phyloP scores from a whole-genome alignment of 2,113 vertebrate species.

The Pavo muticus region DNA sequence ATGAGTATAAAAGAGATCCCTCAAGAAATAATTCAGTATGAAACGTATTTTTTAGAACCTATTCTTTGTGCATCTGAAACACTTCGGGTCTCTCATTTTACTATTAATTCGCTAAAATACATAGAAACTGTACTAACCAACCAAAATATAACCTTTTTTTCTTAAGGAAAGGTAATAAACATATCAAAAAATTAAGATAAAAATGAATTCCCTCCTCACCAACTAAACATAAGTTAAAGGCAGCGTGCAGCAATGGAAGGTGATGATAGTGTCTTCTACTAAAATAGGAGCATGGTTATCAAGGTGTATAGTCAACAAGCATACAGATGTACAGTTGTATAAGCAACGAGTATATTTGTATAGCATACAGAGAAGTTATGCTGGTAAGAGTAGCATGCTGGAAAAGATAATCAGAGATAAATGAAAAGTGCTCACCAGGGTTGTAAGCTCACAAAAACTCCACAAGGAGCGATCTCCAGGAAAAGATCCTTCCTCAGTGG shows the following conservation, averaged over 20 bases:
- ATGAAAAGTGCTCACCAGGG: too few species aligned
- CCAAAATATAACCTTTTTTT: background rate
- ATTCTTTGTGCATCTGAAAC: background rate
- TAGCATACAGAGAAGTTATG: too few species aligned
- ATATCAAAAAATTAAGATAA: background rate
- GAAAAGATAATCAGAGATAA: too few species aligned
- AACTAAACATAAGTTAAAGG: background rate
- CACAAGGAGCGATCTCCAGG: background rate
- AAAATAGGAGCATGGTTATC: too few species aligned
- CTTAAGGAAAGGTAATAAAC: background rate
- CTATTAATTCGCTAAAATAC: background rate
- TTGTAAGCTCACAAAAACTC: too few species aligned
- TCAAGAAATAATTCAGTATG: background rate
- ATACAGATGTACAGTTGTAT: too few species aligned
- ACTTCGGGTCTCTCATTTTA: background rate
- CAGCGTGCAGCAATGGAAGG: background rate
- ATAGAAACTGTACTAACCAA: background rate
- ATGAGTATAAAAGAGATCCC: too few species aligned
- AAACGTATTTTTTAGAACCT: background rate
- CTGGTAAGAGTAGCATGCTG: too few species aligned
- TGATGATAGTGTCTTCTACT: too few species aligned
- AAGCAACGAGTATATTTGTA: too few species aligned
- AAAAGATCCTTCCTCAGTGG: too few species aligned
- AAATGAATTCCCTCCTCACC: background rate
- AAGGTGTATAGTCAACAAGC: too few species aligned